Conservation (phyloP, 2,888 invertebrate species). For the Vandiemenella viatica region DNA sequence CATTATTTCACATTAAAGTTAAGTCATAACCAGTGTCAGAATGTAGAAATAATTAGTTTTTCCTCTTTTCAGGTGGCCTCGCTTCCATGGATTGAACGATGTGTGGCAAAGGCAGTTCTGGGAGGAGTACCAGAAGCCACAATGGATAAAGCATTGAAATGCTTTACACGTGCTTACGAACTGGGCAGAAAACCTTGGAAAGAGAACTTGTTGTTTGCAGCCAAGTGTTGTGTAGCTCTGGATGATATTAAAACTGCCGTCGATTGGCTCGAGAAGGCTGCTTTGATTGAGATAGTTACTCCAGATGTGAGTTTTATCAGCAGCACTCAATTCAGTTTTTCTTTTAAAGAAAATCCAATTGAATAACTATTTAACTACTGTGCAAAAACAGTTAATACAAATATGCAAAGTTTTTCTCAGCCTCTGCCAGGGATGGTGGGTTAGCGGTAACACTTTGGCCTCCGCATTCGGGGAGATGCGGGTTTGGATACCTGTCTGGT, state of each 20-base stretch:
- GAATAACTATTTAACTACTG: too few species aligned
- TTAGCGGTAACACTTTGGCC: too few species aligned
- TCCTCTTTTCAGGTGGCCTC: constrained; percentile 32
- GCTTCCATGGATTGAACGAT: constrained; percentile 48
- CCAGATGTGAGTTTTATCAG: constrained; percentile 21
- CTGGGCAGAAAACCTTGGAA: constrained; percentile 37
- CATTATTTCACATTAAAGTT: too few species aligned
- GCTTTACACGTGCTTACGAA: constrained; percentile 38
- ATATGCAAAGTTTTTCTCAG: too few species aligned
- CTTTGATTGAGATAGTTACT: constrained; percentile 19
- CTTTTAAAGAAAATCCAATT: too few species aligned
- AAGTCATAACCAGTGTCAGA: too few species aligned
- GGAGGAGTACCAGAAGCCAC: constrained; percentile 45
- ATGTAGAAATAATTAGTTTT: too few species aligned
- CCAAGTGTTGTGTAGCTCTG: constrained; percentile 38
- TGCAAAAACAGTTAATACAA: too few species aligned
- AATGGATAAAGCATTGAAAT: constrained; percentile 41
- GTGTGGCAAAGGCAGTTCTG: constrained; percentile 46
- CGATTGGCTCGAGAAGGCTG: constrained; percentile 30
- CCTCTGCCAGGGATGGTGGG: too few species aligned
- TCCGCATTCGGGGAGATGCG: too few species aligned
- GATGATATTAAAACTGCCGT: constrained; percentile 34
- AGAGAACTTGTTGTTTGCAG: constrained; percentile 40
- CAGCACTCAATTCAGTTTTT: constrained; percentile 5
- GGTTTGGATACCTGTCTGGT: too few species aligned